phyloP scores from a whole-genome alignment of 2,113 vertebrate genomes.

The Gadus chalcogrammus region DNA sequence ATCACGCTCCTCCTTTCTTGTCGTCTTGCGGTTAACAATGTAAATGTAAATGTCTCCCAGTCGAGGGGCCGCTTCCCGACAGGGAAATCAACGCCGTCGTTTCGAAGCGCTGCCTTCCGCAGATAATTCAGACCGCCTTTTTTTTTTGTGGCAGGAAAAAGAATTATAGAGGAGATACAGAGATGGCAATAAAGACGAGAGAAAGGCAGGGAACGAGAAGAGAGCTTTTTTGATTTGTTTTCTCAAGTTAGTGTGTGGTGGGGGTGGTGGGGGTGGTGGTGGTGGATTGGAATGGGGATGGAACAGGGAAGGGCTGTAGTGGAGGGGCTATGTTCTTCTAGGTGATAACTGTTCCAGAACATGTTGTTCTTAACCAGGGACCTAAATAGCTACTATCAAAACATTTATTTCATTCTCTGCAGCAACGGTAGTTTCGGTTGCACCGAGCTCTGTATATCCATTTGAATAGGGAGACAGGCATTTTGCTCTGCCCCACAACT shows the following conservation, averaged over 20 bases:
- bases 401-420: constrained; percentile 20
- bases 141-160: constrained; percentile 18
- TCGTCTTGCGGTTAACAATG: constrained; percentile 45
- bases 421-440: constrained; percentile 20
- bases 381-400: constrained; percentile 10
- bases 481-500: constrained; percentile 14
- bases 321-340: neutral
- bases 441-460: constrained; percentile 38
- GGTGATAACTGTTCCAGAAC: constrained; percentile 37
- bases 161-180: constrained; percentile 16
- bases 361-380: constrained; percentile 27
- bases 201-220: constrained; percentile 12
- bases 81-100: constrained; percentile 55
- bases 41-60: constrained; percentile 22
- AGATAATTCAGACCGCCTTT: neutral
- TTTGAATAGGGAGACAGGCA: too few relatives aligned
- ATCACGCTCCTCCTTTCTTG: constrained; percentile 4
- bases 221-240: constrained; percentile 22
- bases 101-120: constrained; percentile 58
- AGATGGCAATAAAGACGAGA: constrained; percentile 39
- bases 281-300: constrained; percentile 35
- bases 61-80: neutral
- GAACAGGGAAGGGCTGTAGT: constrained; percentile 28
- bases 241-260: neutral
- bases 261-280: neutral